Percentiles rank a stretch among this genome's conserved stretches.
Conservation (phyloP, 1,140 invertebrate species). For the Drosophila nigromelanica region DNA sequence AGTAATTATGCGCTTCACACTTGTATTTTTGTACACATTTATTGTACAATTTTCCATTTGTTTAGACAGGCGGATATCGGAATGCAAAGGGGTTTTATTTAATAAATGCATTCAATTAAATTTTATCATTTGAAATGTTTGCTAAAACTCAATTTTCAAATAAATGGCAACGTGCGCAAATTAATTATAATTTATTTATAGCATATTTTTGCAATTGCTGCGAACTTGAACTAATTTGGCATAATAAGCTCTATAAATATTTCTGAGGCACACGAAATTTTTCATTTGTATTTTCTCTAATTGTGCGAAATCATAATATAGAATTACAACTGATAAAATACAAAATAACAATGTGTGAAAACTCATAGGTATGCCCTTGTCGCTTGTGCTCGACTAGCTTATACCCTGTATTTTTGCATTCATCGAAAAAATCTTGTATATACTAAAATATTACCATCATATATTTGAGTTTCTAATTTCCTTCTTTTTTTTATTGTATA, state of each 20-base stretch:
- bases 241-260: slow-evolving; percentile 61
- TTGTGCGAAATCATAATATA: slow-evolving; percentile 15
- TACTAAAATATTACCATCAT: too few species aligned
- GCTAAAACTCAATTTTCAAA: slow-evolving; percentile 16
- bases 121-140: slow-evolving; percentile 23
- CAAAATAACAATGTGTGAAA: background rate
- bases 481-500: too few species aligned
- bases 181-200: slow-evolving; percentile 51
- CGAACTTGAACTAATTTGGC: slow-evolving; percentile 56
- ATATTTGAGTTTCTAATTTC: too few species aligned
- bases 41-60: slow-evolving; percentile 45
- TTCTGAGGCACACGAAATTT: slow-evolving; percentile 60
- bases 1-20: slow-evolving; percentile 22
- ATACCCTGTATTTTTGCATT: slow-evolving; percentile 3
- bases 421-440: too few species aligned
- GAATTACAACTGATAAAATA: background rate
- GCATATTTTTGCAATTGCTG: slow-evolving; percentile 40
- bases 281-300: slow-evolving; percentile 28
- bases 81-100: slow-evolving; percentile 1
- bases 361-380: background rate
- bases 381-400: background rate
- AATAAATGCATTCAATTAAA: slow-evolving; percentile 48
- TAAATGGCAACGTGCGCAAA: slow-evolving; percentile 64
- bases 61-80: slow-evolving; percentile 19
- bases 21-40: slow-evolving; percentile 23